phyloP scores from a whole-genome alignment of 92 coral and sea anemone genomes.

The Montipora capitata region DNA sequence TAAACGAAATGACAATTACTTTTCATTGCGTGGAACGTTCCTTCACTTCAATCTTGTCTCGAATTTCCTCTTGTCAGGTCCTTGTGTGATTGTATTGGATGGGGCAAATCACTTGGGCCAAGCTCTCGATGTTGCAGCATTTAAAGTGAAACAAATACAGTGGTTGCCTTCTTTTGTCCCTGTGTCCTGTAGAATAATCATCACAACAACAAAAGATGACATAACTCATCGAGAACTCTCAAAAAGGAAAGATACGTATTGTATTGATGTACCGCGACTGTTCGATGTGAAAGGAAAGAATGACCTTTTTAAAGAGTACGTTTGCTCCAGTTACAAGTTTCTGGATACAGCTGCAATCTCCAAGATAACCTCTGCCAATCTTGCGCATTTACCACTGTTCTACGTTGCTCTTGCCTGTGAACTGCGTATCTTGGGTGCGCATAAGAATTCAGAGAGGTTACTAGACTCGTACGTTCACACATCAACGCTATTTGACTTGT shows the following conservation, averaged over 20 bases:
- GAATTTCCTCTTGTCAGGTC: slow-evolving; percentile 72
- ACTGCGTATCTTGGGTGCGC: slow-evolving; percentile 84
- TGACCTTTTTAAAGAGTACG: slow-evolving; percentile 83
- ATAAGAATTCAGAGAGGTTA: slow-evolving; percentile 85
- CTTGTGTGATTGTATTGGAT: slow-evolving; percentile 89
- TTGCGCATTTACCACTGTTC: slow-evolving; percentile 86
- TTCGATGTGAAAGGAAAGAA: slow-evolving; percentile 81
- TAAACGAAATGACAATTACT: no score
- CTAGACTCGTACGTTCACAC: slow-evolving; percentile 87
- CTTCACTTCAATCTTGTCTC: no score
- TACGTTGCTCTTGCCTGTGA: slow-evolving; percentile 91
- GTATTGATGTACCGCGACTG: slow-evolving; percentile 81
- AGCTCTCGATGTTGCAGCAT: slow-evolving; percentile 84
- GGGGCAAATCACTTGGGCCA: slow-evolving; percentile 89
- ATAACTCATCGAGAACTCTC: slow-evolving; percentile 84
- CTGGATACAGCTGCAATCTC: slow-evolving; percentile 72
- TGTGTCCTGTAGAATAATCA: slow-evolving; percentile 83
- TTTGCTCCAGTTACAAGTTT: slow-evolving; percentile 80
- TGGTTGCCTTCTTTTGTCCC: slow-evolving; percentile 93
- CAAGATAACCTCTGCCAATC: slow-evolving; percentile 78
- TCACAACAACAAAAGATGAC: slow-evolving; percentile 92
- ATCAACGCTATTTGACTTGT: slow-evolving; percentile 83
- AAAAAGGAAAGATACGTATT: slow-evolving; percentile 82
- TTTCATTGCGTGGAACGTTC: no score
- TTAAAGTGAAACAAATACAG: slow-evolving; percentile 87